Base-by-base conservation (phyloP, 2,888 invertebrate genomes). In the Esperia sulphurella region DNA sequence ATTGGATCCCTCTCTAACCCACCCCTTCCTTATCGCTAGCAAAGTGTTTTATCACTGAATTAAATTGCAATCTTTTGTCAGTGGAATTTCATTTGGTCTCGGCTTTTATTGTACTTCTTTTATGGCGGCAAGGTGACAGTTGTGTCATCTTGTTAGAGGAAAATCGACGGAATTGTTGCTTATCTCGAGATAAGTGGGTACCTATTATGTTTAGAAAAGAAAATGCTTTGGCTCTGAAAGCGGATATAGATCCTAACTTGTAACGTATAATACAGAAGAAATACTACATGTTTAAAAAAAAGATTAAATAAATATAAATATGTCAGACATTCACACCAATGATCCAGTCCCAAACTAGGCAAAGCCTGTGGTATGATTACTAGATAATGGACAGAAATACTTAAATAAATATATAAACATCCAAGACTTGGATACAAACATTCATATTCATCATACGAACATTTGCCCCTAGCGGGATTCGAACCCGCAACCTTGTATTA, bases 31-130 rank as follows among this genome's bases (percentile, higher is more conserved):
- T 39, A 13, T 39, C 14, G 14, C 39, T 14, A n/a, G 58, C 63
- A 63, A 70, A 68, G 65, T 60, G 65, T 72, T 76, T 71, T 72
- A 77, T 76, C 64, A 55, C 66, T 52, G 68, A 74, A 77, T 79
- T 76, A 74, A 74, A 80, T 69, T 74, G 71, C 76, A 71, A 75
- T 75, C 71, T 77, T 71, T 75, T 72, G 73, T 73, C 62, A 59
- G 52, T 50, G 56, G 55, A 62, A 68, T 67, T 71, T 61, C 65
- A 66, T 75, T 74, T 68, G 61, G 70, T 69, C 64, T 51, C 52
- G 58, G 50, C 55, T 68, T 75, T 76, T 71, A 75, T 68, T 68
- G 74, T 41, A n/a, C n/a, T 21, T 13, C 41, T 21, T 41, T 74
- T 76, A 75, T 69, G 58, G 60, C 53, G 61, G 58, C 63, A 65